Conservation (phyloP, 2,113 vertebrate species). For the Dolichallabes microphthalmus region DNA sequence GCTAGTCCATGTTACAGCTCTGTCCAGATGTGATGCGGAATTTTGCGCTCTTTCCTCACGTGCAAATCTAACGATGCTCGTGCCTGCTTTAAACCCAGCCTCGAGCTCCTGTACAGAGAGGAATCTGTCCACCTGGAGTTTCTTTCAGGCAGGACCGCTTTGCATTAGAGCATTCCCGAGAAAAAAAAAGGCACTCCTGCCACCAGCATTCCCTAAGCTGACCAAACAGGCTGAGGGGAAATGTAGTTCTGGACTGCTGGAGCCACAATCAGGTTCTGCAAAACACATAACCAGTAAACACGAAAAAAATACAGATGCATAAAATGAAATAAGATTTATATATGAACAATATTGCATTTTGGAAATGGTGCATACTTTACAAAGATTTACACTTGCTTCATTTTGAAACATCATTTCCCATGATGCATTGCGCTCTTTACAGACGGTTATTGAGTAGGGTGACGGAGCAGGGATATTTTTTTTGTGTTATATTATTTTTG, state of each 20-base stretch:
- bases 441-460: background rate
- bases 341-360: background rate
- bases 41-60: background rate
- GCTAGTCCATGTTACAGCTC: background rate
- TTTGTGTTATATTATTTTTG: too few species aligned
- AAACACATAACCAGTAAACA: background rate
- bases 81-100: background rate
- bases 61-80: background rate
- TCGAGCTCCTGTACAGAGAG: background rate
- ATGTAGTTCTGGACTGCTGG: constrained; percentile 30
- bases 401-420: constrained; percentile 39
- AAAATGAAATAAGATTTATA: background rate
- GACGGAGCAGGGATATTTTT: constrained; percentile 24
- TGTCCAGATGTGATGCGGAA: constrained; percentile 39
- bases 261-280: too few species aligned
- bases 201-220: constrained; percentile 22
- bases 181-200: constrained; percentile 19
- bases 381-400: background rate
- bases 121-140: background rate
- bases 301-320: background rate
- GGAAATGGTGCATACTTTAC: background rate
- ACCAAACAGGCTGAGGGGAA: constrained; percentile 10
- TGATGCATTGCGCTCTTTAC: constrained; percentile 22
- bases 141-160: constrained; percentile 11
- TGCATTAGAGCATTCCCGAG: constrained; percentile 11